Evolutionary conservation across 2,113 vertebrate genomes (phyloP).

Genomic region (Campylomormyrus numenius): DNA sequence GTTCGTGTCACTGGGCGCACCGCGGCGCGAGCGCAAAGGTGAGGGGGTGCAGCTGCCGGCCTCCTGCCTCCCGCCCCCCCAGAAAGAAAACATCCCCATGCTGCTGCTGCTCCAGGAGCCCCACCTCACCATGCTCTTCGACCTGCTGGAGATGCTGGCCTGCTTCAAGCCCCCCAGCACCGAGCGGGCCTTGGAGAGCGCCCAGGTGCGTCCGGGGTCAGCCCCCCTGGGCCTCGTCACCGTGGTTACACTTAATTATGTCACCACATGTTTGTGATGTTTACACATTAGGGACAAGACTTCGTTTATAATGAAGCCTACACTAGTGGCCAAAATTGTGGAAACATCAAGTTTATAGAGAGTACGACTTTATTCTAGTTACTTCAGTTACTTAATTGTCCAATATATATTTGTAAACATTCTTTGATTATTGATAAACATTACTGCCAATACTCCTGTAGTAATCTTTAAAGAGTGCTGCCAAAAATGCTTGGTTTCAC

Average conservation of each 20-base stretch:
- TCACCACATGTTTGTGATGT: not conserved
- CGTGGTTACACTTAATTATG: not conserved
- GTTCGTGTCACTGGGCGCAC: slow-evolving; percentile 93
- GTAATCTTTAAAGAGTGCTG: too few species aligned
- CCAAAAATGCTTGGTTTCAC: too few species aligned
- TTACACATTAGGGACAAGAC: not conserved
- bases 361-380: not conserved
- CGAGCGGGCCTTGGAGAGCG: slow-evolving; percentile 68
- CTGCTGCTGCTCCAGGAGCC: slow-evolving; percentile 94
- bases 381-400: too few species aligned
- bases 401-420: too few species aligned
- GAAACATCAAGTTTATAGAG: not conserved
- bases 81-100: slow-evolving; percentile 99
- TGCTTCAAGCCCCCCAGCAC: slow-evolving; percentile 90
- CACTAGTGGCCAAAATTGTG: not conserved
- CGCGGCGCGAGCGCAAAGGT: slow-evolving; percentile 87
- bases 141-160: slow-evolving; percentile 94
- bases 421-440: too few species aligned
- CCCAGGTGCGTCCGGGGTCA: slow-evolving; percentile 64
- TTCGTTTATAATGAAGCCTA: not conserved
- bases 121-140: slow-evolving; percentile 93
- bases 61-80: slow-evolving; percentile 90
- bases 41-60: slow-evolving; percentile 96
- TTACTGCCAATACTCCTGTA: too few species aligned
- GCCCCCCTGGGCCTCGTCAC: not conserved